Evolutionary conservation across 2,797 vertebrate genomes (phyloP).

Genomic region (Agapornis canus): DNA sequence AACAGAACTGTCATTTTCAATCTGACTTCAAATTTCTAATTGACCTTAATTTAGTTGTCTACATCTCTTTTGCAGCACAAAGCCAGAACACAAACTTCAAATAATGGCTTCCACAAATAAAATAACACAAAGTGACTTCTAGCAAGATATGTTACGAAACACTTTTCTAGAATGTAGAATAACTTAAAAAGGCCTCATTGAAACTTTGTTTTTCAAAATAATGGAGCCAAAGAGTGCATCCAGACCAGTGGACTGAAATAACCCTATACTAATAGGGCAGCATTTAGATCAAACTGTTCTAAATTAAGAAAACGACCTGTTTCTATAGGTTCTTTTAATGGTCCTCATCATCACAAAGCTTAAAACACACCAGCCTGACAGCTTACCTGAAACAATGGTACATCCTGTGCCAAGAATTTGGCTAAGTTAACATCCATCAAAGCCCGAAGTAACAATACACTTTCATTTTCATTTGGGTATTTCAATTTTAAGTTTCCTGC

Average conservation of each 20-base stretch:
- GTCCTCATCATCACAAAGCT: background rate
- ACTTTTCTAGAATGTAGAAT: background rate
- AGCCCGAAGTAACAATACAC: constrained; percentile 86
- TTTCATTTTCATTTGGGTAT: constrained; percentile 87
- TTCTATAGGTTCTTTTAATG: background rate
- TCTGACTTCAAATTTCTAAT: background rate
- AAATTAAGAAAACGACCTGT: background rate
- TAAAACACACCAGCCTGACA: background rate
- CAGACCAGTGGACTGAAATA: background rate
- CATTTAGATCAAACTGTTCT: background rate
- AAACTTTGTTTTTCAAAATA: background rate
- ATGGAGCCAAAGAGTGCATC: background rate
- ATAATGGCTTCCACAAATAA: background rate
- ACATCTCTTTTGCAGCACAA: background rate
- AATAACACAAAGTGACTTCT: background rate
- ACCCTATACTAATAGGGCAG: background rate
- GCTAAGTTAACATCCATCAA: constrained; percentile 94
- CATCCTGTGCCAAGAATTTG: constrained; percentile 93
- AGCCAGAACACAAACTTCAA: background rate
- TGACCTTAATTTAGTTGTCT: background rate
- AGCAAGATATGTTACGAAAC: background rate
- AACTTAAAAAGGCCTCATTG: background rate
- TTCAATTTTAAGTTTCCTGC: constrained; percentile 93
- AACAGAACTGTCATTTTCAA: background rate
- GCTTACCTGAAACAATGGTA: constrained; percentile 91